Base-by-base conservation (phyloP, 2,797 vertebrate species). In the Coccyzus lansbergi region DNA sequence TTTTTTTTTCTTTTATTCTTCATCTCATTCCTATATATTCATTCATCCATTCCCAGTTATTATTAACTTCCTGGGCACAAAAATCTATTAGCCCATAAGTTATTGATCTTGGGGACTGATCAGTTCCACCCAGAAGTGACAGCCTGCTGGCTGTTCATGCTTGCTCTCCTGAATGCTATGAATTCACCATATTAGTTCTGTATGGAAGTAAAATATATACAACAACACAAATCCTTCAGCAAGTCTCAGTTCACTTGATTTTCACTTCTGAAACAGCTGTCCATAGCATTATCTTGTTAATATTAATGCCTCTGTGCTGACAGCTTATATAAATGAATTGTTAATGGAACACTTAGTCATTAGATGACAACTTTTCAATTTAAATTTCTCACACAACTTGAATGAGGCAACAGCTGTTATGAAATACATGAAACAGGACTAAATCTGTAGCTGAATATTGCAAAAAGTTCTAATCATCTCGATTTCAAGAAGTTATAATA, bases 301-400 rank as follows among this genome's bases (percentile, higher is more conserved):
- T 78, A 84, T 65, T 90, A 90, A 81, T 93, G 58, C 4, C 9
- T 90, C 29, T 56, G 25, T 63, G 21, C 63, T 90, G 70, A 64
- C 62, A 79, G 67, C 51, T 84, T 55, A 81, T 65, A 76, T 21
- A 87, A 87, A 82, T 62, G 33, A 65, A n/a, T 60, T 92, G 29
- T 38, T 90, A 93, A 92, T 78, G 34, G 55, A 92, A 88, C 24
- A 49, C 46, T 46, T 90, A 88, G 44, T 84, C 49, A 55, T 55
- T 67, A 76, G 34, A 55, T 31, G 51, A 71, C 22, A 92, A 51
- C 49, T 92, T 92, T 69, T 83, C 55, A 69, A 88, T 90, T 78
- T 65, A 63, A 86, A 91, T 46, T 88, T 62, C 67, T 90, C 74
- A 84, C 55, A 55, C 19, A 79, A 94, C 15, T 55, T 82, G 83